Percentiles rank a stretch among this genome's conserved stretches.
These are phyloP conservation scores for Octodonta nipae DNA, from an alignment of 2,888 invertebrate species.

Conservation along the genomic window DNA sequence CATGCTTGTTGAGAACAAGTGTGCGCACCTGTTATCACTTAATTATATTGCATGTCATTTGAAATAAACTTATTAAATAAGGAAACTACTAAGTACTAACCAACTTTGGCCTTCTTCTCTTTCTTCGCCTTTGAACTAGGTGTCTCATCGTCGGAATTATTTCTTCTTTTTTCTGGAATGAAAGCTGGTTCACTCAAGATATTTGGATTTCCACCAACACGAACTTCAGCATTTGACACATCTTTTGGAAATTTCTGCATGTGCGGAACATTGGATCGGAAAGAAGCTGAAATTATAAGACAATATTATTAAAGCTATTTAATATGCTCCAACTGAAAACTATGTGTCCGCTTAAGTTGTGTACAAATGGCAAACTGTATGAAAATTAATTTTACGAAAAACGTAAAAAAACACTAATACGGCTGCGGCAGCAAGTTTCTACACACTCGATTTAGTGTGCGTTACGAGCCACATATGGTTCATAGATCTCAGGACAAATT, in stretches of 20 bases:
- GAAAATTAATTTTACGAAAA: no score
- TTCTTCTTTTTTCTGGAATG: constrained; percentile 39
- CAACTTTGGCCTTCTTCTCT: constrained; percentile 11
- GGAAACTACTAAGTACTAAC: no score
- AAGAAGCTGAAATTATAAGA: constrained; percentile 42
- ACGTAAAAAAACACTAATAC: no score
- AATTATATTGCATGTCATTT: not conserved
- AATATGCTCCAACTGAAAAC: constrained; percentile 2
- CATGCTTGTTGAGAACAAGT: no score
- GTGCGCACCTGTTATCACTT: not conserved
- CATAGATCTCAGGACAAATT: no score
- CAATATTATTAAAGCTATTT: constrained; percentile 8
- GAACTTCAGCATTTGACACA: constrained; percentile 57
- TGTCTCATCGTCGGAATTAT: constrained; percentile 38
- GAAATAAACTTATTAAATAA: constrained; percentile 12
- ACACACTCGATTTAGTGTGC: no score
- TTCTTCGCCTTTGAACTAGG: constrained; percentile 27
- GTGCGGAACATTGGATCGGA: constrained; percentile 47
- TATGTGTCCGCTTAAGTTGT: not conserved
- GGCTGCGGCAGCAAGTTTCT: no score
- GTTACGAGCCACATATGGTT: no score
- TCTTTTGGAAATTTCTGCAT: constrained; percentile 73
- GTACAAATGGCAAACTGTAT: no score
- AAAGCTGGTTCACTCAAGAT: constrained; percentile 51
- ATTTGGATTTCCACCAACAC: constrained; percentile 56